A percentile compares a stretch with the other conserved stretches of the same genome.
These are phyloP conservation scores for Cyanoderma ruficeps DNA, from an alignment of 2,113 vertebrate genomes.

Conservation along the genomic window DNA sequence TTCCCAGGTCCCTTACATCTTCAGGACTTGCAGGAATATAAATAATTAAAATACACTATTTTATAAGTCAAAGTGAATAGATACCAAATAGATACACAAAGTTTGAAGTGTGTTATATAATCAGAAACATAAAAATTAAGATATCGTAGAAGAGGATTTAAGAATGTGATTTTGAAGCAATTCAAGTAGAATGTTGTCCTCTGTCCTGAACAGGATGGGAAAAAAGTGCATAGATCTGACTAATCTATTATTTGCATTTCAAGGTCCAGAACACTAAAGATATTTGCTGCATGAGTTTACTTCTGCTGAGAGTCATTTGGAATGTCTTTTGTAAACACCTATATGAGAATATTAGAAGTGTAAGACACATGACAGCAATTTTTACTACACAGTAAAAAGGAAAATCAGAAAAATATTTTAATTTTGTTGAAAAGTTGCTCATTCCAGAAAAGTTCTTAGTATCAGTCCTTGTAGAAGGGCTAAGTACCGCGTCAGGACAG, in stretches of 20 bases:
- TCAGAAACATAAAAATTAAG: background rate
- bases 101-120: background rate
- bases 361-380: background rate
- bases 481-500: background rate
- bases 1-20: background rate
- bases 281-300: background rate
- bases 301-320: background rate
- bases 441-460: background rate
- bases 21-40: background rate
- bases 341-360: background rate
- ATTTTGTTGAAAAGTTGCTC: background rate
- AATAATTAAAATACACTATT: background rate
- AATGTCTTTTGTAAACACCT: background rate
- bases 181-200: background rate
- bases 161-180: background rate
- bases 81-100: background rate
- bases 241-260: background rate
- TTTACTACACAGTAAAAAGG: background rate
- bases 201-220: background rate
- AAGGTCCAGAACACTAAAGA: background rate
- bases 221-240: background rate
- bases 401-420: background rate
- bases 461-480: background rate
- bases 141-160: background rate
- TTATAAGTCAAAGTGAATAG: background rate